Evolutionary conservation across 2,113 vertebrate genomes (phyloP), one percentile per base, ranked within the genome.

Genomic region (Proterorhinus semilunaris): DNA sequence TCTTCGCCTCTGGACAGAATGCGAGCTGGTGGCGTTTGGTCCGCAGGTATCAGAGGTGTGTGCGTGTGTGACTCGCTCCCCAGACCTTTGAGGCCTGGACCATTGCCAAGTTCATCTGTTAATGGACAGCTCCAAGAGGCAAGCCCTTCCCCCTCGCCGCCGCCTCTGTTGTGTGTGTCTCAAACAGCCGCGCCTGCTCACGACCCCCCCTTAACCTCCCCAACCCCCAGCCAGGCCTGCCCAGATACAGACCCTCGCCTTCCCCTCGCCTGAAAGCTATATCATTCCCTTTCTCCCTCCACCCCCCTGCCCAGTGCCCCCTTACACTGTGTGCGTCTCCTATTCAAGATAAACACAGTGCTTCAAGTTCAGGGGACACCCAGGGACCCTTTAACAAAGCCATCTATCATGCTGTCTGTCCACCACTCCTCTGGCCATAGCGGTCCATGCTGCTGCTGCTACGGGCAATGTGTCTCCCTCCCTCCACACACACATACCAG

Each of bases 311-410:
- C 81, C 70, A 85, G 45, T 89, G 86, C 84, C 90, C 90, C 90
- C 90, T 55, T 91, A 86, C 92, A 88, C 93, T 93, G 91, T 93
- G 92, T 90, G 93, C 90, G 93, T 93, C 90, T 93, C 95, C 97
- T 95, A 96, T 99, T 96, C 95, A 97, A 96, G 95, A 98, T 97
- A 98, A 98, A 98, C 97, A 98, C 96, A 97, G 95, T 97, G 96
- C 95, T 96, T 95, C 95, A 96, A 98, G 97, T 98, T 97, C 95
- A 97, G 95, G 95, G 95, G 96, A 97, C 96, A 96, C 96, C 96
- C 96, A 95, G 95, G 96, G 96, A 98, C 97, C 96, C 95, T 95
- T 88, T 97, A 95, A 98, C 98, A 97, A 97, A 98, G 95, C 96
- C 94, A 98, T 97, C 97, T 96, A 98, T 99, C 97, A 98, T 96